Base-by-base conservation (phyloP, 2,888 invertebrate species). In the Cephonodes hylas region DNA sequence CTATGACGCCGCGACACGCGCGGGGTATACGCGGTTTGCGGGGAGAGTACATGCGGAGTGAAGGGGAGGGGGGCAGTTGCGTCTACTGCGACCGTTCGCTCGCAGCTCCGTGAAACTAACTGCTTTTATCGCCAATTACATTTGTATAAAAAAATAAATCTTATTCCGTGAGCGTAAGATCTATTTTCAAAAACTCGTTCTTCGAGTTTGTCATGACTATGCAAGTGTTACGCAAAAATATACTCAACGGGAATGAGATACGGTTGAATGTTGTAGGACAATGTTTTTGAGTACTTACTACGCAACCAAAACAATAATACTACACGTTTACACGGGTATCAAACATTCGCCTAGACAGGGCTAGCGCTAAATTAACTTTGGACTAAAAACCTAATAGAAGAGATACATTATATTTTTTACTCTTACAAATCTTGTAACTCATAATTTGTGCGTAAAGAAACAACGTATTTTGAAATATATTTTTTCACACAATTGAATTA, bases 1-100 rank as follows among this genome's bases (percentile, higher is more conserved):
- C 84, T 84, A 73, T 88, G 87, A 45, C 56, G 65, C 67, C 88
- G 88, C 88, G 91, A 88, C 89, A 89, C 86, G 87, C 87, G 89
- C 86, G 89, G 88, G 87, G 86, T 46, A 59, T 62, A 66, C 57
- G 67, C 67, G 77, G 76, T 68, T 74, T 53, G 83, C 68, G 80
- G 77, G 76, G 77, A 66, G 73, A 71, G 71, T 63, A 63, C 61
- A 63, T 64, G 75, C 64, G 72, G 62, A 59, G 69, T 65, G 75
- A 77, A 80, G 78, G 80, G 71, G 76, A 76, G 78, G 80, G 53
- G 79, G 85, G 88, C 86, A 86, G 86, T 88, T 89, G 91, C 90
- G 91, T 91, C 91, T 88, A 87, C 88, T 84, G 85, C 83, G 83
- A 80, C 82, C 84, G 79, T 76, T 79, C 80, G 81, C 81, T 84